These are phyloP conservation scores for Punctoribates punctum DNA, from an alignment of 2,888 invertebrate species.

Conservation along the genomic window DNA sequence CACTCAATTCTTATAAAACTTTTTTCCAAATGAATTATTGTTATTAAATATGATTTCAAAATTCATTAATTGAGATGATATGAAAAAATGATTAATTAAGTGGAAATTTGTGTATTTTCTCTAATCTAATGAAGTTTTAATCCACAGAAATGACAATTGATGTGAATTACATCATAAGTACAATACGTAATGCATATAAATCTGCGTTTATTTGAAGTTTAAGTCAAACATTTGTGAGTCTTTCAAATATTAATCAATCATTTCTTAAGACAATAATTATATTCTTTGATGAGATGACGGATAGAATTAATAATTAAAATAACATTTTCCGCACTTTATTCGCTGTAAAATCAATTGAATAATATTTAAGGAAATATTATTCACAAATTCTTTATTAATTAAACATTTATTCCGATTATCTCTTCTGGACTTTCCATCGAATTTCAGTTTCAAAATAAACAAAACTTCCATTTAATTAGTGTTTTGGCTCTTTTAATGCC, in stretches of 20 bases:
- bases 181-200: background rate
- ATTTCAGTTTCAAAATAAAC: too few relatives aligned
- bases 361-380: too few relatives aligned
- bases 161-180: background rate
- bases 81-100: too few relatives aligned
- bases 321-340: background rate
- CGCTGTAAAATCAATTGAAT: too few relatives aligned
- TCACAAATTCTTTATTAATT: too few relatives aligned
- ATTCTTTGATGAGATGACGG: too few relatives aligned
- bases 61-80: background rate
- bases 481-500: too few relatives aligned
- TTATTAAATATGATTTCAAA: background rate
- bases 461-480: too few relatives aligned
- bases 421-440: too few relatives aligned
- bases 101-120: too few relatives aligned
- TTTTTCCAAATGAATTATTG: background rate
- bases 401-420: too few relatives aligned
- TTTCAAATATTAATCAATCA: background rate
- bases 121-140: too few relatives aligned
- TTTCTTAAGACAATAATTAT: background rate
- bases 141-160: background rate
- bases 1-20: background rate
- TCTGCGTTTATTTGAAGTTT: background rate
- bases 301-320: background rate
- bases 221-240: background rate